Base-by-base conservation (phyloP, 2,797 vertebrate genomes). In the Enteromius paludinosus region DNA sequence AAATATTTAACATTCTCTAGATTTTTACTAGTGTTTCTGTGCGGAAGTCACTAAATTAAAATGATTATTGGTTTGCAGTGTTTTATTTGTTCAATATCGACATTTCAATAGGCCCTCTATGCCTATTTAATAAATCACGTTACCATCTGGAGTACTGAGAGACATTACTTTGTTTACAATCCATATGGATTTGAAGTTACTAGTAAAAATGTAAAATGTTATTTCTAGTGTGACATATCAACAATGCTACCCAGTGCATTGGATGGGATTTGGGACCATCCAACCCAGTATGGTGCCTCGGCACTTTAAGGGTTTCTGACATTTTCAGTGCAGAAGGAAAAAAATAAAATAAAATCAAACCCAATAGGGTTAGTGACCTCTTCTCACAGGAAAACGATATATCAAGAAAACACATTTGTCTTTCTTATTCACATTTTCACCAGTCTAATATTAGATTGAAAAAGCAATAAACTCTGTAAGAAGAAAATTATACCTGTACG, bases 401-500 rank as follows among this genome's bases (percentile, higher is more conserved):
- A 73, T 64, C 69, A 73, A 18, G 59, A 52, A 49, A 62, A 65
- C 6, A 11, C 61, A 17, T 54, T 74, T 38, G 3, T 81, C 20
- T 4, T 33, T 30, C 33, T 5, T 3, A 5, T 28, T 61, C 17
- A 62, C 28, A 49, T 45, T 70, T 61, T 79, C 7, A 14, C 18
- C 14, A 1, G 0, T 52, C 43, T 74, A 61, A n/a, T 77, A 76
- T 35, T 54, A 82, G 14, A 81, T 64, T 85, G 14, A 8, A 56
- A 30, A 47, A 71, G 30, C 59, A 47, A 10, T 69, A 71, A 85
- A 33, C 56, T 59, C 20, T 1, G 45, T 47, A 75, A 54, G 25
- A 54, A 75, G 45, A 28, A 7, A 56, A 14, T 2, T 0, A 17
- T 28, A 99, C 98, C 98, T 95, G 97, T 95, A 89, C 96, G 95